Evolutionary conservation across 2,113 vertebrate genomes (phyloP), one percentile per base, ranked within the genome.

Genomic region (Setophaga coronata): DNA sequence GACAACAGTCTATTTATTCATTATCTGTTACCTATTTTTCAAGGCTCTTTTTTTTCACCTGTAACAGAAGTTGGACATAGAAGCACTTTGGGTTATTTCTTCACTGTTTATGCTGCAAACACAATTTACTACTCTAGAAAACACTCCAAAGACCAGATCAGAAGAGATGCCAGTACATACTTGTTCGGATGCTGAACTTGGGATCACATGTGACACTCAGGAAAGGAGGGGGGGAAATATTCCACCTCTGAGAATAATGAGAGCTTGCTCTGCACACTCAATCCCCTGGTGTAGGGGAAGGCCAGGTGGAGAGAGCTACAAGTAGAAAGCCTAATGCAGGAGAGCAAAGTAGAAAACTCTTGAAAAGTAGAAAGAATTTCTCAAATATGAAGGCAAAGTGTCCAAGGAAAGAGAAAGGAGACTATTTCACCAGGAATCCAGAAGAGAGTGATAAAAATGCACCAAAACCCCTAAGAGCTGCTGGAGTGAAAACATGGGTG

Each of bases 141-240:
- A 9, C 13, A 73, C 42, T 26, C 14, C 60, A 69, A 93, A 13
- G 9, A 78, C 36, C 28, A 67, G 33, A 71, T 71, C 13, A 53
- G 56, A 70, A 92, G n/a, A n/a, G 62, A 53, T 61, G 45, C 11
- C 45, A 47, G 7, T 9, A 36, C 3, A 61, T 54, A 10, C 64
- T 84, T 38, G 36, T 58, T 69, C 19, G 12, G 8, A 14, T 62
- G 51, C 51, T 66, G 72, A 93, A 64, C 21, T 16, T 62, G 50
- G 17, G 47, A 45, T 69, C 45, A 50, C 7, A 12, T 4, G 4
- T 0, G 1, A 69, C 10, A 25, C 70, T 45, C 40, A 45, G 24
- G 17, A 74, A 95, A 82, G 2, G 1, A 15, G 4, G 3, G 5
- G 0, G 2, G 0, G 4, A 78, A 90, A 18, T 18, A 82, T 34